A percentile compares a stretch with the other conserved stretches of the same genome.
These are phyloP conservation scores for Panagrolaimus sp. DNA, from an alignment of 1,140 invertebrate species.

Conservation along the genomic window DNA sequence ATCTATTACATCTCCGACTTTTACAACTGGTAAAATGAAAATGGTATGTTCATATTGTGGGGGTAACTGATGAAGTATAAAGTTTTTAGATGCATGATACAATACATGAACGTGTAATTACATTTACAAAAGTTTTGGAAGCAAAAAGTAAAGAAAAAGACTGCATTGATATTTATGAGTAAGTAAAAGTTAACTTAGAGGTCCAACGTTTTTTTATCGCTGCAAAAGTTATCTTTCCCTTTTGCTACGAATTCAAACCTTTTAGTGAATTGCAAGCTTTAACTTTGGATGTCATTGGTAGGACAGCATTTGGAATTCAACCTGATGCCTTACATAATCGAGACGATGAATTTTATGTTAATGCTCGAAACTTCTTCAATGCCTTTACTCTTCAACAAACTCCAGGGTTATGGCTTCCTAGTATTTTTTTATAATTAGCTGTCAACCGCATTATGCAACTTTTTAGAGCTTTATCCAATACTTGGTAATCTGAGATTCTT, in stretches of 20 bases:
- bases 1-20: background rate
- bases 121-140: background rate
- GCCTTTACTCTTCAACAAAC: slow-evolving; percentile 1
- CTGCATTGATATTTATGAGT: background rate
- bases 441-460: too few relatives aligned
- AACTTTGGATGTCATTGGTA: slow-evolving; percentile 15
- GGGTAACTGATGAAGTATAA: background rate
- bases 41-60: background rate
- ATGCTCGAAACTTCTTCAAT: slow-evolving; percentile 6
- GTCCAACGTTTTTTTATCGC: too few relatives aligned
- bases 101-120: background rate
- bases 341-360: slow-evolving; percentile 17
- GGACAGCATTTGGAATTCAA: slow-evolving; percentile 10
- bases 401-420: background rate
- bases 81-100: background rate
- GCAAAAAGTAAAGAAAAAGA: background rate
- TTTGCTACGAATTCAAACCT: background rate
- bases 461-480: too few relatives aligned
- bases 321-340: slow-evolving; percentile 11
- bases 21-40: slow-evolving; percentile 19
- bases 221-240: too few relatives aligned
- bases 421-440: too few relatives aligned
- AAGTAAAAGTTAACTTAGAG: too few relatives aligned
- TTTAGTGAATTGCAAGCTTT: slow-evolving; percentile 18
- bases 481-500: too few relatives aligned